These are phyloP conservation scores for Enoplosus armatus DNA, from an alignment of 2,797 vertebrate genomes.

Conservation along the genomic window DNA sequence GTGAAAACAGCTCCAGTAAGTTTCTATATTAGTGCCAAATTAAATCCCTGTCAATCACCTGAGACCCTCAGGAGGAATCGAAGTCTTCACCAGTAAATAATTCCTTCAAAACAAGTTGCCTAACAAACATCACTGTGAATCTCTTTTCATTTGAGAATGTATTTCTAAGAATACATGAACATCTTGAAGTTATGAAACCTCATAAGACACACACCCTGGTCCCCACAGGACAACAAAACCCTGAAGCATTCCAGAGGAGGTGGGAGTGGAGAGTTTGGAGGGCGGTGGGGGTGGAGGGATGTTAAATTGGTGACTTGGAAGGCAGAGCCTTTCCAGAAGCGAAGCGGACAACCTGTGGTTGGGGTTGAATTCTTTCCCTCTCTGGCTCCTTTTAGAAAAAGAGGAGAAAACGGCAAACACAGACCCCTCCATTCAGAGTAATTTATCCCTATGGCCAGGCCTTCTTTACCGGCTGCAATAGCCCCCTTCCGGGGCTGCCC, in stretches of 20 bases:
- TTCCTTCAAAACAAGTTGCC: neutral
- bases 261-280: slow-evolving; percentile 56
- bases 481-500: slow-evolving; percentile 91
- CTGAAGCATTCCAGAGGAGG: slow-evolving; percentile 68
- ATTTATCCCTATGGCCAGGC: slow-evolving; percentile 90
- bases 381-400: slow-evolving; percentile 76
- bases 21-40: slow-evolving; percentile 7
- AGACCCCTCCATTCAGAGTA: slow-evolving; percentile 87
- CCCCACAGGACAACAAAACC: slow-evolving; percentile 62
- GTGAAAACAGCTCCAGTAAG: neutral
- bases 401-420: slow-evolving; percentile 78
- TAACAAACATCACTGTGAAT: neutral
- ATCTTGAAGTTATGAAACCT: slow-evolving; percentile 57
- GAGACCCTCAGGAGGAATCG: neutral
- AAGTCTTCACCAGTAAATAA: slow-evolving; percentile 1
- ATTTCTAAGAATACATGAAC: slow-evolving; percentile 3
- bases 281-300: slow-evolving; percentile 52
- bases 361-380: slow-evolving; percentile 82
- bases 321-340: slow-evolving; percentile 74
- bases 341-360: slow-evolving; percentile 82
- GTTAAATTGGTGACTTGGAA: slow-evolving; percentile 81
- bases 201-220: slow-evolving; percentile 38
- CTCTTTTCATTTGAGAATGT: neutral
- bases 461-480: slow-evolving; percentile 89
- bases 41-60: slow-evolving; percentile 4